Evolutionary conservation across 2,113 vertebrate species (phyloP).

Genomic region (Engraulis encrasicolus): DNA sequence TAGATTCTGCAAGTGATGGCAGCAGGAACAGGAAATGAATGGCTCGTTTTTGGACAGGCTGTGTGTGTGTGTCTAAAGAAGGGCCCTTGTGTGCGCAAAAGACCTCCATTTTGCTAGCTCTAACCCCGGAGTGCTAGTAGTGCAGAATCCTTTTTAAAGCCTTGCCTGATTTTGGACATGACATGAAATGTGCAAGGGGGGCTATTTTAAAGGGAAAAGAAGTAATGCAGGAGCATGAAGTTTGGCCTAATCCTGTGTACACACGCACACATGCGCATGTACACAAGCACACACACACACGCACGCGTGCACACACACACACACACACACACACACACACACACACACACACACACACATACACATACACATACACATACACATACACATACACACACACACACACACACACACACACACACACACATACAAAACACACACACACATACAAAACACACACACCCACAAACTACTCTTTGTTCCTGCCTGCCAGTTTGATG

Average conservation of each 20-base stretch:
- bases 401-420: too few relatives aligned
- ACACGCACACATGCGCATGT: too few relatives aligned
- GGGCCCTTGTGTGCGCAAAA: not conserved
- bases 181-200: not conserved
- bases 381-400: too few relatives aligned
- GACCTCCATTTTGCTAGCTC: not conserved
- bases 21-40: not conserved
- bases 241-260: not conserved
- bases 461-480: not conserved
- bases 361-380: too few relatives aligned
- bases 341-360: too few relatives aligned
- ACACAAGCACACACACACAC: too few relatives aligned
- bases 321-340: too few relatives aligned
- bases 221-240: not conserved
- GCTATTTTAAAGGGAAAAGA: not conserved
- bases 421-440: too few relatives aligned
- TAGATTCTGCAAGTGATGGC: slow-evolving; percentile 2
- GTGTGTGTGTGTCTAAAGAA: not conserved
- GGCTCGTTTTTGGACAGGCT: not conserved
- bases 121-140: too few relatives aligned
- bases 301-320: too few relatives aligned
- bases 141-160: not conserved
- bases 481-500: not conserved
- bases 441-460: too few relatives aligned
- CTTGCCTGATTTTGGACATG: too few relatives aligned